These are phyloP conservation scores for Amphimallon solstitiale DNA, from an alignment of 2,888 invertebrate species.

Conservation along the genomic window DNA sequence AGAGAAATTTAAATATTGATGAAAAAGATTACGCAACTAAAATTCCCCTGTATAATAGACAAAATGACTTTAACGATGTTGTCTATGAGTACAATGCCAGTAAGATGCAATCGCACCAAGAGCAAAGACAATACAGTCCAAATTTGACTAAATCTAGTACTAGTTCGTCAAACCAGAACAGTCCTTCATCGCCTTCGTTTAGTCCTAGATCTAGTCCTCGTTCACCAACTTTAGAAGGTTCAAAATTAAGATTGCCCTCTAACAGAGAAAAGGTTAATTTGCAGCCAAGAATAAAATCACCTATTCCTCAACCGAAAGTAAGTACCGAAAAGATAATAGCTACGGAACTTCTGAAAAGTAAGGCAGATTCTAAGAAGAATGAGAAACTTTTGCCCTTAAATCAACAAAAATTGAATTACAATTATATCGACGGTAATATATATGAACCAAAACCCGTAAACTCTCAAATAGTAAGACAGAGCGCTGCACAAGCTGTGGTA, in stretches of 20 bases:
- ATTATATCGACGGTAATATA: conserved; percentile 52
- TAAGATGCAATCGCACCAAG: conserved; percentile 25
- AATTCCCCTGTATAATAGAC: conserved; percentile 30
- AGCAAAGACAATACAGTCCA: conserved; percentile 31
- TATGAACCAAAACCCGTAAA: conserved; percentile 30
- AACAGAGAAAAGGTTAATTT: conserved; percentile 59
- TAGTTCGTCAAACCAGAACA: conserved; percentile 33
- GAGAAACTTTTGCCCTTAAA: conserved; percentile 49
- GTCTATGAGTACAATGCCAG: conserved; percentile 56
- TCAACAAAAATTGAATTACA: conserved; percentile 54
- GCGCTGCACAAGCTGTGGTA: not conserved
- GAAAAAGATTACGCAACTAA: conserved; percentile 38
- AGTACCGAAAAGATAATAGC: conserved; percentile 61
- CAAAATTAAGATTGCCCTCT: conserved; percentile 58
- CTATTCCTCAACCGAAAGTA: conserved; percentile 57
- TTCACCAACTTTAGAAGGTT: conserved; percentile 56
- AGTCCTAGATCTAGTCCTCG: conserved; percentile 48
- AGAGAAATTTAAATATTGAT: conserved; percentile 43
- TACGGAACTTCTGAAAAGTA: conserved; percentile 57
- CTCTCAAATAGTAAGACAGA: conserved; percentile 2
- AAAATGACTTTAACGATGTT: conserved; percentile 49
- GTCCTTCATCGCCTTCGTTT: conserved; percentile 36
- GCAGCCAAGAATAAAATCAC: conserved; percentile 60
- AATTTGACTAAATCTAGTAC: conserved; percentile 35
- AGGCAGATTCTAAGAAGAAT: conserved; percentile 39